Base-by-base conservation (phyloP, 1,140 invertebrate species). In the Drosophila nebulosa region DNA sequence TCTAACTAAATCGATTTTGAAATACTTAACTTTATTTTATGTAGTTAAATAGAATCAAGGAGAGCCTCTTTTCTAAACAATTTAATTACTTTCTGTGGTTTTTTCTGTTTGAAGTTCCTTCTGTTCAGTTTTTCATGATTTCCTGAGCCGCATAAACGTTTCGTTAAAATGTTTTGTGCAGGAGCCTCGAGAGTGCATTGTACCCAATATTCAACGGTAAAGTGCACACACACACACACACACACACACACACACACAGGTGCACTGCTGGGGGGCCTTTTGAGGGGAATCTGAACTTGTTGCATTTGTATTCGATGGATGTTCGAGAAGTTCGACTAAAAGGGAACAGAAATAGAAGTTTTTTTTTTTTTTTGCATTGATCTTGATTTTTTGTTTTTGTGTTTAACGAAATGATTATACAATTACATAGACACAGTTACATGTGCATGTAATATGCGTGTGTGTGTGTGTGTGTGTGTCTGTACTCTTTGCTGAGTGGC, bases 381-480 rank as follows among this genome's bases (percentile, higher is more conserved):
- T 58, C 18, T 59, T 66, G 42, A 51, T 30, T 14, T 18, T 32
- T 67, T 46, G 64, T 63, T 83, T 81, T 78, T 52, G 27, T 30
- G 57, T 74, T 64, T 59, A 71, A 79, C 16, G 9, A 21, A 22
- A 57, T 46, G 36, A 78, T 63, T 73, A 78, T 74, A 78, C 64
- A 64, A 72, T 26, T 32, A 39, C 18, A 58, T 39, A 35, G 10
- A 30, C 52, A 30, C 30, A 70, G 50, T 27, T 51, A 46, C 36
- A 59, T 6, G 39, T 6, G 39, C 6, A 22, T 46, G 35, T 32
- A 70, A 70, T 42, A 18, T 64, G 30, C 36, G 26, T 56, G 14
- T 36, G 39, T 35, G 58, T 79, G 36, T 56, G 46, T 58, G 59
- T 57, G 46, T 69, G 10, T 52, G 21, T 50, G 42, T 56, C 63